Evolutionary conservation across 2,888 invertebrate genomes (phyloP).

Genomic region (Tridacna crocea): DNA sequence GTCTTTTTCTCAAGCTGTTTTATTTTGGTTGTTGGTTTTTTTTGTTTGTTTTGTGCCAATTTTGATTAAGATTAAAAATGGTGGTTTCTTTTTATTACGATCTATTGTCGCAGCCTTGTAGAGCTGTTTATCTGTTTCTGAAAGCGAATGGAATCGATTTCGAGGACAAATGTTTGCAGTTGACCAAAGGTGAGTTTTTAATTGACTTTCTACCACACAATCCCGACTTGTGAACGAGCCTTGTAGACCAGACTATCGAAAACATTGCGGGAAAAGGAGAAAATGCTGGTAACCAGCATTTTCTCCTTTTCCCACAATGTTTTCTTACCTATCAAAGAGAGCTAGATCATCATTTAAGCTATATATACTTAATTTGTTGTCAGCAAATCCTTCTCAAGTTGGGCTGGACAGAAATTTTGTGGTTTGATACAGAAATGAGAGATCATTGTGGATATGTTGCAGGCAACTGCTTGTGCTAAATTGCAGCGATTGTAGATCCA

Average conservation of each 20-base stretch:
- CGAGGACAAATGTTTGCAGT: slow-evolving; percentile 86
- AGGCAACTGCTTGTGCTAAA: background rate
- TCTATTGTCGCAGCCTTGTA: slow-evolving; percentile 90
- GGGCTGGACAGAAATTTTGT: too few relatives aligned
- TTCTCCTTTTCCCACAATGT: slow-evolving; percentile 9
- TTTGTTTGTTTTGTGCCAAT: too few relatives aligned
- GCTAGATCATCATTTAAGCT: too few relatives aligned
- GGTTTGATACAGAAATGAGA: background rate
- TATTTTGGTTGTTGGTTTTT: too few relatives aligned
- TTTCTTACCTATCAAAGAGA: too few relatives aligned
- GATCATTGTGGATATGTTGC: background rate
- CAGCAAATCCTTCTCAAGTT: too few relatives aligned
- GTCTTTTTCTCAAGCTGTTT: too few relatives aligned
- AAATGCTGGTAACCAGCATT: slow-evolving; percentile 3
- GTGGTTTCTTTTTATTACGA: slow-evolving; percentile 87
- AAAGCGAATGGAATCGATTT: slow-evolving; percentile 88
- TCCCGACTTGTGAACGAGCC: too few relatives aligned
- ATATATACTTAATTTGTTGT: too few relatives aligned
- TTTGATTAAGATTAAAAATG: too few relatives aligned
- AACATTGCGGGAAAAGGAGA: slow-evolving; percentile 5
- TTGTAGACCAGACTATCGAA: background rate
- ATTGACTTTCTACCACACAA: background rate
- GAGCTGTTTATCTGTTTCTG: slow-evolving; percentile 88
- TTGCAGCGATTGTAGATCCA: too few relatives aligned
- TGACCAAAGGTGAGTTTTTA: slow-evolving; percentile 85